A percentile compares a stretch with the other conserved stretches of the same genome.
phyloP scores from a whole-genome alignment of 2,797 vertebrate species.

The Mastacembelus armatus region DNA sequence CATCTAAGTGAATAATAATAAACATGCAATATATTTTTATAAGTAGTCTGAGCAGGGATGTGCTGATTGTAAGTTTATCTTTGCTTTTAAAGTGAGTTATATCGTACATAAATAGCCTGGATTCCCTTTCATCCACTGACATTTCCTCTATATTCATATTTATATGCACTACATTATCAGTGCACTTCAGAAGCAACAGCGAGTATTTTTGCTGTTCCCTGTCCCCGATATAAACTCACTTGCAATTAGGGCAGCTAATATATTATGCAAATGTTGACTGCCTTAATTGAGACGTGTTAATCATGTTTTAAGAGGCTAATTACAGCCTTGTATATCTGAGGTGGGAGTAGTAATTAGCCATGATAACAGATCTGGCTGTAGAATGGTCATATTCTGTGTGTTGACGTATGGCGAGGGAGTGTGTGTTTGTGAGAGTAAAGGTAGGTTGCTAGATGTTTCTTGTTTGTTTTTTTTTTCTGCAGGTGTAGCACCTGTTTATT shows the following conservation, averaged over 20 bases:
- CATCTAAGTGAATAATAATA: conserved; percentile 65
- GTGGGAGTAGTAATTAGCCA: conserved; percentile 96
- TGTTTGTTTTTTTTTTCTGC: conserved; percentile 14
- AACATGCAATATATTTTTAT: conserved; percentile 60
- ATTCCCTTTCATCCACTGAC: conserved; percentile 48
- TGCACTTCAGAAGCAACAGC: conserved; percentile 60
- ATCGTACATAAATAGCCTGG: conserved; percentile 53
- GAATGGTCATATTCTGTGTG: conserved; percentile 76
- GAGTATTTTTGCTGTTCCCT: conserved; percentile 80
- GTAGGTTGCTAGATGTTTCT: conserved; percentile 13
- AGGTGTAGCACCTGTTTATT: neutral
- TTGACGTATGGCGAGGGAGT: conserved; percentile 43
- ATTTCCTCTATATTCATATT: conserved; percentile 52
- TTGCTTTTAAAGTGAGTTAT: conserved; percentile 61
- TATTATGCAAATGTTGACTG: conserved; percentile 99
- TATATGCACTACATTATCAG: conserved; percentile 41
- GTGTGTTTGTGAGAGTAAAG: conserved; percentile 18
- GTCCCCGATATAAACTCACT: conserved; percentile 90
- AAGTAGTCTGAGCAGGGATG: conserved; percentile 38
- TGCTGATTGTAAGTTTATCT: conserved; percentile 52
- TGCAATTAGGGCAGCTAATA: conserved; percentile 94
- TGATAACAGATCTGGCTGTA: conserved; percentile 91
- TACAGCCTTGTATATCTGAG: conserved; percentile 98
- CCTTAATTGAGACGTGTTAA: conserved; percentile 95
- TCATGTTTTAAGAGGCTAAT: conserved; percentile 99